Evolutionary conservation across 2,113 vertebrate species (phyloP).

Genomic region (Hydrochoerus hydrochaeris): DNA sequence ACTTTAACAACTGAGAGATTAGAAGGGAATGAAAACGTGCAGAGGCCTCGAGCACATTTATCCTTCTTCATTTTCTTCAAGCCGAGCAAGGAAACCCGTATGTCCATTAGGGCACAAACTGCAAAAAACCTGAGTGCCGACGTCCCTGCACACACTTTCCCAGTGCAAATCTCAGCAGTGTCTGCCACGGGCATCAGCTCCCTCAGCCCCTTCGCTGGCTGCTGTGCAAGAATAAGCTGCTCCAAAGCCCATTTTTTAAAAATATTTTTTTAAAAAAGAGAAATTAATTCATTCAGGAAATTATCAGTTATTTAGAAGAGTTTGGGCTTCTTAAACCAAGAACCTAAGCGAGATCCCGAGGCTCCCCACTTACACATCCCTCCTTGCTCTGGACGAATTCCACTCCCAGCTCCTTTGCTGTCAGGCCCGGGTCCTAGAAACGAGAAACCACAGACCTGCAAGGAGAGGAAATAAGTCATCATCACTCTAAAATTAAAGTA

Average conservation of each 20-base stretch:
- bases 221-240: neutral
- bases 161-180: constrained; percentile 13
- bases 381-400: neutral
- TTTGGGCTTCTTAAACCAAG: neutral
- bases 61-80: constrained; percentile 3
- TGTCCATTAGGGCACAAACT: neutral
- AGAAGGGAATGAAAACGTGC: neutral
- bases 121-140: neutral
- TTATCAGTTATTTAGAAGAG: constrained; percentile 4
- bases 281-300: neutral
- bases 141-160: constrained; percentile 42
- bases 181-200: neutral
- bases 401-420: neutral
- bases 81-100: neutral
- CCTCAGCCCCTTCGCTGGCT: neutral
- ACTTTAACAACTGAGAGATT: neutral
- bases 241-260: neutral
- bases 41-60: neutral
- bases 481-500: constrained; percentile 76
- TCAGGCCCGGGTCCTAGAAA: neutral
- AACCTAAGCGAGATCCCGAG: neutral
- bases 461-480: constrained; percentile 77
- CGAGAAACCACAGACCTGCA: constrained; percentile 17
- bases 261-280: neutral
- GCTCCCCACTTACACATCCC: neutral